phyloP scores from a whole-genome alignment of 2,797 vertebrate species.

The Typhlichthys subterraneus region DNA sequence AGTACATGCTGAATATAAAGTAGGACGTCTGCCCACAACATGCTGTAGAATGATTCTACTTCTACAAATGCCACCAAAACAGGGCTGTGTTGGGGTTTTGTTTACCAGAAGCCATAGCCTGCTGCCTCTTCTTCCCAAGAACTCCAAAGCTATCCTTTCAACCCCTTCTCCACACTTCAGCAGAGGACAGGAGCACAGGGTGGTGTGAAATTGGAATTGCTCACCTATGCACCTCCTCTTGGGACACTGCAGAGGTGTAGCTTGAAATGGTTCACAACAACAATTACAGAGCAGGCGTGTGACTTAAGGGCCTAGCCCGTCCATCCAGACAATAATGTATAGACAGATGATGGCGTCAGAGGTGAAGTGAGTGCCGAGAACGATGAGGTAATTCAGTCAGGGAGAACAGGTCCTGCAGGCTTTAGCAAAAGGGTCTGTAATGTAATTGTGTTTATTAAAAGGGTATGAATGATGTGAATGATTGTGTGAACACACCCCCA shows the following conservation, averaged over 20 bases:
- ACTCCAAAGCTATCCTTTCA: constrained; percentile 37
- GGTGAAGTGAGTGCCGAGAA: constrained; percentile 45
- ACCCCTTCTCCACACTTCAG: constrained; percentile 57
- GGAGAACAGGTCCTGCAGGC: constrained; percentile 60
- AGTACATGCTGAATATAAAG: background rate
- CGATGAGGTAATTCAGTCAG: constrained; percentile 59
- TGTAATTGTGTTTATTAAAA: constrained; percentile 45
- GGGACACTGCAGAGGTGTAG: constrained; percentile 63
- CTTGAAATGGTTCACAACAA: constrained; percentile 45
- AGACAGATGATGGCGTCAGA: constrained; percentile 44
- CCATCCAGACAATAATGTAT: constrained; percentile 49
- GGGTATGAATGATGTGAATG: constrained; percentile 2
- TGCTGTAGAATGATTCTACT: background rate
- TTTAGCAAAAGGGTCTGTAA: constrained; percentile 25
- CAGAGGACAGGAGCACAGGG: constrained; percentile 53
- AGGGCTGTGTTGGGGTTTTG: background rate
- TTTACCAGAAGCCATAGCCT: constrained; percentile 10
- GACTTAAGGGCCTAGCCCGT: constrained; percentile 18
- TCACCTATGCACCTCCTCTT: constrained; percentile 66
- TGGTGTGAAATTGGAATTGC: constrained; percentile 75
- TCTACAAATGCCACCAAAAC: background rate
- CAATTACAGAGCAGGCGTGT: constrained; percentile 54
- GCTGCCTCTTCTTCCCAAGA: constrained; percentile 6
- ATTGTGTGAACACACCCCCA: background rate
- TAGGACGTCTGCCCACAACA: background rate